Base-by-base conservation (phyloP, 2,888 invertebrate genomes). In the Nephrotoma guestfalica region DNA sequence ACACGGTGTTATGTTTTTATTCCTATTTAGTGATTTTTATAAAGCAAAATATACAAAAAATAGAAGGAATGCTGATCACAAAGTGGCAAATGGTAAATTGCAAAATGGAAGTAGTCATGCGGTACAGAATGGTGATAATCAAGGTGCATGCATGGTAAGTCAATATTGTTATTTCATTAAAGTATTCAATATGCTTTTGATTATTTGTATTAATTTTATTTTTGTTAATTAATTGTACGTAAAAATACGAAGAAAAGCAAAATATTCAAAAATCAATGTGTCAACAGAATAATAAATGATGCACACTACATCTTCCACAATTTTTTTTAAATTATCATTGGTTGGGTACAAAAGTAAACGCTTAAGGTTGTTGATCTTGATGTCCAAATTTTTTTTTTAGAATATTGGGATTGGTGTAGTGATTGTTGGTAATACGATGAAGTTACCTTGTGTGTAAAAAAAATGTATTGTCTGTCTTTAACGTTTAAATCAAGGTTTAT, bases 11-110 rank as follows among this genome's bases (percentile, higher is more conserved):
- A 94, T 98, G 90, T 99, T 99, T 94, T 94, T 98, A 88, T 95
- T 97, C 92, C 94, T 99, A 89, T 99, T 98, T 93, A 96, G 96
- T 57, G 96, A 98, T 92, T 99, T 98, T 93, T 99, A 98, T 93
- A 96, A 96, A 92, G 93, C 94, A 89, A 95, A 95, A 90, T 97
- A 97, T 92, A 93, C 93, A 88, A 90, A 90, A 88, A 91, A 89
- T 88, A 88, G 85, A 89, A 88, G 11, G 89, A 88, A 42, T 30
- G 11, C 7, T 43, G 15, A 45, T 15, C 45, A 86, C 6, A 47
- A 13, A 41, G 83, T 45, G 41, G 13, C 42, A 13, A 85, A 71
- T 71, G 45, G 18, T 13, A 86, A 87, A 43, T 30, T 85, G 15
- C 30, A 43, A 40, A 47, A 41, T 15, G 86, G 47, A 7, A 83